Conservation (phyloP, 1,140 invertebrate species). For the Drosophila lacertosa region DNA sequence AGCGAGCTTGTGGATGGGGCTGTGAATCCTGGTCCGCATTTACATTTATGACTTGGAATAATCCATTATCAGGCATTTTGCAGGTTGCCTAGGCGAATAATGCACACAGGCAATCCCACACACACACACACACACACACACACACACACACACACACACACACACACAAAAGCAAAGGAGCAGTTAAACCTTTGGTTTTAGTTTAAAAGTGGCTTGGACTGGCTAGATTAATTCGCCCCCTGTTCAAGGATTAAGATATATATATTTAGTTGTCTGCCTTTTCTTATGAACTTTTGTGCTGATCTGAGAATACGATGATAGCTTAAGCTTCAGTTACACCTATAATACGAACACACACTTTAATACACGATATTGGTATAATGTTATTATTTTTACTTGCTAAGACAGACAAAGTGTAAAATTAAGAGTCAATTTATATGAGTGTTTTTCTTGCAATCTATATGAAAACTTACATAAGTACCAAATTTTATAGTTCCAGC, state of each 20-base stretch:
- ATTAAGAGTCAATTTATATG: no score
- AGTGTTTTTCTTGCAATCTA: no score
- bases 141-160: background rate
- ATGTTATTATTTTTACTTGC: no score
- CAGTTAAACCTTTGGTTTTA: conserved; percentile 68
- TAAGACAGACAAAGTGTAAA: no score
- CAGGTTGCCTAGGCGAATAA: conserved; percentile 79
- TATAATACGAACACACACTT: background rate
- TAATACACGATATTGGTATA: background rate
- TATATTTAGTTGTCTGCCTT: conserved; percentile 34
- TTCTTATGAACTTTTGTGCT: background rate
- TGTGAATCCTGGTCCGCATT: conserved; percentile 61
- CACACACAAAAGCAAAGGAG: conserved; percentile 14
- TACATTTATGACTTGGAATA: conserved; percentile 81
- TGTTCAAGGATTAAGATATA: conserved; percentile 53
- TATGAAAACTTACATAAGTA: no score
- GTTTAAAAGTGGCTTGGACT: conserved; percentile 71
- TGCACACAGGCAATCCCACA: conserved; percentile 35
- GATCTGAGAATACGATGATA: background rate
- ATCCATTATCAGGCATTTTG: conserved; percentile 82
- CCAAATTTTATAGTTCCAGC: no score
- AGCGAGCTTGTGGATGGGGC: conserved; percentile 9
- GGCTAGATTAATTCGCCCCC: conserved; percentile 65
- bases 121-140: conserved; percentile 10
- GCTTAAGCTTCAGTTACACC: background rate